Evolutionary conservation across 2,797 vertebrate species (phyloP), one percentile per base, ranked within the genome.

Genomic region (Molossus alvarezi): DNA sequence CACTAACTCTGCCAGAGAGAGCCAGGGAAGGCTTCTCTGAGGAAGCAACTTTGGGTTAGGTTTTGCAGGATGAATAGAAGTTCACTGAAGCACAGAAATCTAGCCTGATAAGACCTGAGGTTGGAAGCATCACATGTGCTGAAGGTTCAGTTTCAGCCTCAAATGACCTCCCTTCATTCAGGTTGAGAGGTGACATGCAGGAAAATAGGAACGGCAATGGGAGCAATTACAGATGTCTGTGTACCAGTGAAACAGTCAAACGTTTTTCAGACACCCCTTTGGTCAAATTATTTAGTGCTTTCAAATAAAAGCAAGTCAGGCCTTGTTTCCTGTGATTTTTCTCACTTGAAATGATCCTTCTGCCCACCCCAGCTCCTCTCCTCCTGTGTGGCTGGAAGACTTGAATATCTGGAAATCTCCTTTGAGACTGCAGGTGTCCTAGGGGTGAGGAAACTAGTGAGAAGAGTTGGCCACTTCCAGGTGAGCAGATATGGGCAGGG

Each of bases 231-330:
- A 45, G 69, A 33, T 41, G 20, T 65, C 72, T 21, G 3, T 33
- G 27, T n/a, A 20, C 51, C 51, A 20, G 69, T 6, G 53, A 67
- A 58, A 73, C 17, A 1, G 58, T 48, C 75, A 48, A 9, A 25
- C 33, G 23, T 15, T 91, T 87, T 57, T 27, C 20, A 58, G 64
- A 58, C 14, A 45, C n/a, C 23, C 29, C 9, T 41, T 45, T 51
- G 65, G 51, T 37, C 33, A 65, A 81, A n/a, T 51, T 41, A 80
- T 73, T 64, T 72, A 13, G 33, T 86, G 57, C 65, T 73, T 73
- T 86, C 55, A 90, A 27, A 83, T 84, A 69, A 75, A 82, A 91
- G n/a, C 41, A 23, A 65, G 76, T 27, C 37, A 45, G 48, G n/a
- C 48, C 53, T 80, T 33, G 51, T 87, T 82, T 41, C 12, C 62